Base-by-base conservation (phyloP, 1,140 invertebrate genomes). In the Brachystomella parvula region DNA sequence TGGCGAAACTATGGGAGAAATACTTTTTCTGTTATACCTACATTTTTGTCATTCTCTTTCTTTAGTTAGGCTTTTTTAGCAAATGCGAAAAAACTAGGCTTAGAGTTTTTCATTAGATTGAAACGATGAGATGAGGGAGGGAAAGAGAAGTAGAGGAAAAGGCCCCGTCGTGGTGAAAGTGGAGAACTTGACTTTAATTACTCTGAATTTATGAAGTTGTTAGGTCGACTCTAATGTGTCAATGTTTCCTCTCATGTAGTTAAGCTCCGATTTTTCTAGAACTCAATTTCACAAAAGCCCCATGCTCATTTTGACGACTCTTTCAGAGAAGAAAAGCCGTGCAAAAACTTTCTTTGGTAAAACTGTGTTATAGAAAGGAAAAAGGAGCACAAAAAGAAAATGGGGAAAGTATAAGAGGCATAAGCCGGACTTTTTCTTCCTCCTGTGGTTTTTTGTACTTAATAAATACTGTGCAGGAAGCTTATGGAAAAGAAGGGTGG, bases 121-220 rank as follows among this genome's bases (percentile, higher is more conserved):
- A 39, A 39, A 19, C 6, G 35, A 39, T 39, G 6, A 39, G 35
- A 39, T 9, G 35, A 39, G 35, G 19, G 35, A 39, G 35, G 19
- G 35, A 39, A 19, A 39, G 35, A 39, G 35, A 39, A 19, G 19
- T 6, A 39, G 19, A 39, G 35, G 35, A 6, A 9, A 9, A 9
- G 6, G 35, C 35, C 6, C 35, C 19, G 35, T 6, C 6, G 6
- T 6, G 35, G 35, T 6, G 19, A 39, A 19, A 6, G 19, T 39
- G 35, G 6, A 19, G 35, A 67, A 67, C 29, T 59, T 61, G 49
- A 57, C 49, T 67, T 67, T 67, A 67, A 67, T 67, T 67, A 67
- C 39, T 35, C 19, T 1, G 61, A 58, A 67, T 67, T 67, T 63
- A 67, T 67, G 65, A 32, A 67, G 35, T 39, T 9, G 35, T 39